phyloP scores from a whole-genome alignment of 2,797 vertebrate genomes.

The Vultur gryphus region DNA sequence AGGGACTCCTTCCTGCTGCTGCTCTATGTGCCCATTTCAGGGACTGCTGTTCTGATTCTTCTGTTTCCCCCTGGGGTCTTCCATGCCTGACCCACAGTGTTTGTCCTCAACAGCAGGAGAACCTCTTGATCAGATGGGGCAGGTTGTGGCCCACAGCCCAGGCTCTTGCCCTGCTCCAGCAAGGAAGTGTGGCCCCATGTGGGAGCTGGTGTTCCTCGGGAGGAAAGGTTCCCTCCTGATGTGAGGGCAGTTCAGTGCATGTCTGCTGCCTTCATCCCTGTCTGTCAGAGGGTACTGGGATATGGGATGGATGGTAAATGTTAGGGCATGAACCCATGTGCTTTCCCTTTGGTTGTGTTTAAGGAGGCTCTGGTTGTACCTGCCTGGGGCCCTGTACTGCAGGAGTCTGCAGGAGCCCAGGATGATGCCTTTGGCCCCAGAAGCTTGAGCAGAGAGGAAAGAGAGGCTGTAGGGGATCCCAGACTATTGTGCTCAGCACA shows the following conservation, averaged over 20 bases:
- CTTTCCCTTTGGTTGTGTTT: not conserved
- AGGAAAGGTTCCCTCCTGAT: not conserved
- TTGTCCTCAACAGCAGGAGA: not conserved
- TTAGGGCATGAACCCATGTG: not conserved
- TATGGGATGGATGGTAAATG: not conserved
- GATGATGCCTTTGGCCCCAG: not conserved
- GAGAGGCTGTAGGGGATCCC: no score
- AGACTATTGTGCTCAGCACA: not conserved
- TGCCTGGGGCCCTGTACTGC: not conserved
- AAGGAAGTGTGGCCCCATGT: not conserved
- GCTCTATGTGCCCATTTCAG: not conserved
- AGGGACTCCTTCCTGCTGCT: not conserved
- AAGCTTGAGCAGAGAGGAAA: not conserved
- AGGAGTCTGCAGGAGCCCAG: not conserved
- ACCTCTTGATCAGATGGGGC: not conserved
- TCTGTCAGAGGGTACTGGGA: not conserved
- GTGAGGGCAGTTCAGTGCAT: not conserved
- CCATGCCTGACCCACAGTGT: not conserved
- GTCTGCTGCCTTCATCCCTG: not conserved
- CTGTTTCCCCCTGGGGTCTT: not conserved
- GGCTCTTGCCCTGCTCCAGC: not conserved
- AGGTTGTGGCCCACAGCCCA: not conserved
- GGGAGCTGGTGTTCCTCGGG: not conserved
- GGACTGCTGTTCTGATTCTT: not conserved
- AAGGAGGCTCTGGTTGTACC: not conserved